Evolutionary conservation across 2,888 invertebrate genomes (phyloP).

Genomic region (Lepidonotus clava): DNA sequence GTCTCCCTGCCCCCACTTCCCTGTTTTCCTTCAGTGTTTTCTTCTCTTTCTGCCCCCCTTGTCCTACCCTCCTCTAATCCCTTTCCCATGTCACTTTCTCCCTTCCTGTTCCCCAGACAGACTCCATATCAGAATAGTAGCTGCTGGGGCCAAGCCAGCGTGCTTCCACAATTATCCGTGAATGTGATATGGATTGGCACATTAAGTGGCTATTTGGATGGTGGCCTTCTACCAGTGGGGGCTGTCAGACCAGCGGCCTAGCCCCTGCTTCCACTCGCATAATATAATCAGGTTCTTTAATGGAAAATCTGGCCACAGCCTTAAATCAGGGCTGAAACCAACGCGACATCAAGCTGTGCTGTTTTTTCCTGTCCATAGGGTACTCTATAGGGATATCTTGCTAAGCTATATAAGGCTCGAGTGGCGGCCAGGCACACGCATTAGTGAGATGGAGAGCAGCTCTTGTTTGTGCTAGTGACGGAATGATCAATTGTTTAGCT

Average conservation of each 20-base stretch:
- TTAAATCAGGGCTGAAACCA: neutral
- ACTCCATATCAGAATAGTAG: neutral
- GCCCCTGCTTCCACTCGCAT: neutral
- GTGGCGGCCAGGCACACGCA: neutral
- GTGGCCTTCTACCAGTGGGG: neutral
- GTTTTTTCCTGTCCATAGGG: neutral
- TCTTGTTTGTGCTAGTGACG: neutral
- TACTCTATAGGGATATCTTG: too few species aligned
- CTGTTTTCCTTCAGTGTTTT: neutral
- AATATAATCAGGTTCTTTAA: conserved; percentile 1
- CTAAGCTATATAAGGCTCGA: too few species aligned
- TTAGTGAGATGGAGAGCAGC: neutral
- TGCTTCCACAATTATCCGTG: neutral
- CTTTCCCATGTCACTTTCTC: neutral
- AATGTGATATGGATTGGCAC: conserved; percentile 36
- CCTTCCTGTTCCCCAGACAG: neutral
- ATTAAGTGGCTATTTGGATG: conserved; percentile 28
- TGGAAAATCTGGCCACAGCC: conserved; percentile 28
- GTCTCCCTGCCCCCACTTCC: neutral
- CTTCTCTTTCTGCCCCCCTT: neutral
- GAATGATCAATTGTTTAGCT: conserved; percentile 3
- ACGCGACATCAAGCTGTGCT: neutral
- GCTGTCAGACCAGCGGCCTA: neutral
- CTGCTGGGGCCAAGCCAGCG: neutral
- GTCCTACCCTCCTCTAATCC: neutral